A percentile compares a stretch with the other conserved stretches of the same genome.
phyloP scores from a whole-genome alignment of 2,888 invertebrate genomes.

The Platerodrilus igneus region DNA sequence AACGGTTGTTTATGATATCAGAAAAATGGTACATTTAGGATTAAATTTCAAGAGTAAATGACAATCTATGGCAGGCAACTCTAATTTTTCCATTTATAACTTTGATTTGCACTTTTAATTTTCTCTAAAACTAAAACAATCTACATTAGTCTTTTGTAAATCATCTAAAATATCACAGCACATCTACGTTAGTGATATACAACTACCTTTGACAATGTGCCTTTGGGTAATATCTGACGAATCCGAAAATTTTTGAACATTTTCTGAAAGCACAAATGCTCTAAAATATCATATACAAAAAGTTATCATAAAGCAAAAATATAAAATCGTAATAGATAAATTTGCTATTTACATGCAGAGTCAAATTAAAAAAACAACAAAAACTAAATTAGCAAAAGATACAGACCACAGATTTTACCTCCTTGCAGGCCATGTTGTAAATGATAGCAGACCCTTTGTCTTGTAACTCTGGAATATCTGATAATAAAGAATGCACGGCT shows the following conservation, averaged over 20 bases:
- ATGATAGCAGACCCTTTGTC: slow-evolving; percentile 82
- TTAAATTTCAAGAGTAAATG: too few relatives aligned
- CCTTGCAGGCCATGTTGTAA: slow-evolving; percentile 89
- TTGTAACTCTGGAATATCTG: slow-evolving; percentile 66
- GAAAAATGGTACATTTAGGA: too few relatives aligned
- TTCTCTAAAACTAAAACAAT: too few relatives aligned
- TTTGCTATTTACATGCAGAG: slow-evolving; percentile 5
- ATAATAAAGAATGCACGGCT: slow-evolving; percentile 77
- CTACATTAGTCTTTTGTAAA: too few relatives aligned
- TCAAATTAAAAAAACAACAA: slow-evolving; percentile 10
- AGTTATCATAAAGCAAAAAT: background rate
- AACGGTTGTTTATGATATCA: too few relatives aligned
- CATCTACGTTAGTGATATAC: too few relatives aligned
- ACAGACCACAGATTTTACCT: slow-evolving; percentile 96
- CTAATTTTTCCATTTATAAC: too few relatives aligned
- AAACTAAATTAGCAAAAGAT: slow-evolving; percentile 45
- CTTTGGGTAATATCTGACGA: slow-evolving; percentile 59
- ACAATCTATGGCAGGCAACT: too few relatives aligned
- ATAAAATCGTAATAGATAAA: too few relatives aligned
- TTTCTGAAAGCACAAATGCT: slow-evolving; percentile 57
- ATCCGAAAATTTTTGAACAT: slow-evolving; percentile 61
- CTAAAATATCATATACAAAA: slow-evolving; percentile 43
- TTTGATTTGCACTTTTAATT: too few relatives aligned
- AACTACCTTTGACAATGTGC: slow-evolving; percentile 60
- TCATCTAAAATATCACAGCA: too few relatives aligned